Evolutionary conservation across 2,797 vertebrate genomes (phyloP).

Genomic region (Oophaga sylvatica): DNA sequence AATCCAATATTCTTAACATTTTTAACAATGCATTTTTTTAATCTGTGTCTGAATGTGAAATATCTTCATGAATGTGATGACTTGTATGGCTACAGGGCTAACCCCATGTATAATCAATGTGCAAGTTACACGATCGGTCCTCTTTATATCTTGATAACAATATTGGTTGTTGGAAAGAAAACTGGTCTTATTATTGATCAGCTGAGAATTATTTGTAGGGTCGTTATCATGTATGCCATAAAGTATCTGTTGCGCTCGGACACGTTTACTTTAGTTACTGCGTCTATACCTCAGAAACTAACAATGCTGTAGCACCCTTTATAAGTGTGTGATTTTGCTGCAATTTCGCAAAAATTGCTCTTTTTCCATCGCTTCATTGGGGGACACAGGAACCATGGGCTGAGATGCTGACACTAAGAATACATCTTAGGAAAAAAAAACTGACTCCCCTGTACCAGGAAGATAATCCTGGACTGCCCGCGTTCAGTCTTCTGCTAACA

Average conservation of each 20-base stretch:
- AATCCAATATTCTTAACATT: background rate
- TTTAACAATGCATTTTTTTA: constrained; percentile 23
- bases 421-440: too few species aligned
- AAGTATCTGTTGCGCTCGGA: background rate
- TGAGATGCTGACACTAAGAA: too few species aligned
- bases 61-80: background rate
- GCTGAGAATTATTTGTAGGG: constrained; percentile 6
- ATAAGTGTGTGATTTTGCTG: too few species aligned
- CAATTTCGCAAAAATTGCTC: too few species aligned
- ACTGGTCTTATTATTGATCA: background rate
- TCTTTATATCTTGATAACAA: background rate
- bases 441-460: too few species aligned
- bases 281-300: background rate
- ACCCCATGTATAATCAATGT: background rate
- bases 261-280: background rate
- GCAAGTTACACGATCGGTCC: background rate
- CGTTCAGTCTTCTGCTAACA: too few species aligned
- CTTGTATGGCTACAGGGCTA: background rate
- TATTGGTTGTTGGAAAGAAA: background rate
- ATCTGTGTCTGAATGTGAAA: background rate
- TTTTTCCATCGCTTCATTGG: too few species aligned
- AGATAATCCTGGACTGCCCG: too few species aligned
- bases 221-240: constrained; percentile 18
- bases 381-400: too few species aligned
- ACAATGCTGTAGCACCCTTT: background rate